These are phyloP conservation scores for Euspilapteryx auroguttella DNA, from an alignment of 2,888 invertebrate genomes.

Conservation along the genomic window DNA sequence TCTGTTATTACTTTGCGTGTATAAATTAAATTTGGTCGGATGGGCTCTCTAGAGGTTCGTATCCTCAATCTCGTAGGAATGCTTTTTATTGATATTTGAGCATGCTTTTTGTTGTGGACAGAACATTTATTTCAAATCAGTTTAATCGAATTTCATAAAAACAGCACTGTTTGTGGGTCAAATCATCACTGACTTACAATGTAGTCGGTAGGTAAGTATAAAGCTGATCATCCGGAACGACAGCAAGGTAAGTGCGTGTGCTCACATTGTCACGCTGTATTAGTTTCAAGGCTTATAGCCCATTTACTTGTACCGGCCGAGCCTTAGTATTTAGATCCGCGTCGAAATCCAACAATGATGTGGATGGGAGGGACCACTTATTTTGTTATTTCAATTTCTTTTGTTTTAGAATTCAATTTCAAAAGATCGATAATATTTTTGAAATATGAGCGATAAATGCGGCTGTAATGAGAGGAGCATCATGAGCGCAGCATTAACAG, in stretches of 20 bases:
- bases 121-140: not conserved
- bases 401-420: constrained; percentile 1
- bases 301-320: not conserved
- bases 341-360: too few relatives aligned
- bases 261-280: constrained; percentile 16
- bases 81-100: not conserved
- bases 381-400: too few relatives aligned
- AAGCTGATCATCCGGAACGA: constrained; percentile 4
- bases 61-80: constrained; percentile 18
- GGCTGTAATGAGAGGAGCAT: constrained; percentile 36
- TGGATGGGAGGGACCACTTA: too few relatives aligned
- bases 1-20: constrained; percentile 54
- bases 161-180: too few relatives aligned
- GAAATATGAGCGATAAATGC: constrained; percentile 36
- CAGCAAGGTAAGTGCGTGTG: constrained; percentile 14
- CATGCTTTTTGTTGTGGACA: not conserved
- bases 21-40: constrained; percentile 54
- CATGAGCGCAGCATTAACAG: constrained; percentile 29
- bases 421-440: not conserved
- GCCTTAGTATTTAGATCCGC: not conserved
- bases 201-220: not conserved
- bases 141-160: too few relatives aligned
- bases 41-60: constrained; percentile 41
- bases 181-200: too few relatives aligned
- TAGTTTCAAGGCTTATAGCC: constrained; percentile 8